phyloP scores from a whole-genome alignment of 2,888 invertebrate genomes.

The Agrilus cyanescens region DNA sequence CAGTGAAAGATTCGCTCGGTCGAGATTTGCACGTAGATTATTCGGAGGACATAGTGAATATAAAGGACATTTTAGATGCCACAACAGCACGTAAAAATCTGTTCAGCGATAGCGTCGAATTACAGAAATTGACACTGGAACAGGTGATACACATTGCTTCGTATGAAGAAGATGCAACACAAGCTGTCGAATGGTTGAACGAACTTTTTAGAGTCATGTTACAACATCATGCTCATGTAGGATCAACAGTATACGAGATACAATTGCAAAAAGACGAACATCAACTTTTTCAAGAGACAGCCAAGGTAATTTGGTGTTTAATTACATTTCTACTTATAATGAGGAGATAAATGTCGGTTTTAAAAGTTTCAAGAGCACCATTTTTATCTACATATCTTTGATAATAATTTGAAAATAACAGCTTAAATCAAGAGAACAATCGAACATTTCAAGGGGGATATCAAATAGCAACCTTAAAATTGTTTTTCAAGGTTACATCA shows the following conservation, averaged over 20 bases:
- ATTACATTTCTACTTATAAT: neutral
- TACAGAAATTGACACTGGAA: conserved; percentile 64
- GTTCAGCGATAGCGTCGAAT: conserved; percentile 61
- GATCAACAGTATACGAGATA: conserved; percentile 61
- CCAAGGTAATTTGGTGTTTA: conserved; percentile 43
- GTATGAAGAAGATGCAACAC: conserved; percentile 64
- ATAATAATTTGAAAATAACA: no score
- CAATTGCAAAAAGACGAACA: conserved; percentile 64
- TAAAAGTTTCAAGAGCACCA: conserved; percentile 8
- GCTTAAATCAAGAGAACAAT: no score
- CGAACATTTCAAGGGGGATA: no score
- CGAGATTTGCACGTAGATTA: conserved; percentile 58
- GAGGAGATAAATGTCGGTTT: neutral
- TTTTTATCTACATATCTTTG: no score
- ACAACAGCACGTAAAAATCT: conserved; percentile 58
- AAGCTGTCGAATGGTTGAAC: conserved; percentile 66
- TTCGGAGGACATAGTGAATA: conserved; percentile 57
- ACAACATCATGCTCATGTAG: conserved; percentile 57
- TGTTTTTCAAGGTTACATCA: no score
- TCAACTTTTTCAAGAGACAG: conserved; percentile 65
- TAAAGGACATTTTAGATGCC: conserved; percentile 57
- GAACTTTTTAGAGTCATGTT: conserved; percentile 62
- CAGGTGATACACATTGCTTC: conserved; percentile 64
- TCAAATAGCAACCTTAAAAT: neutral
- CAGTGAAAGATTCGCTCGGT: conserved; percentile 66